phyloP scores from a whole-genome alignment of 2,797 vertebrate species.

The Etheostoma perlongum region DNA sequence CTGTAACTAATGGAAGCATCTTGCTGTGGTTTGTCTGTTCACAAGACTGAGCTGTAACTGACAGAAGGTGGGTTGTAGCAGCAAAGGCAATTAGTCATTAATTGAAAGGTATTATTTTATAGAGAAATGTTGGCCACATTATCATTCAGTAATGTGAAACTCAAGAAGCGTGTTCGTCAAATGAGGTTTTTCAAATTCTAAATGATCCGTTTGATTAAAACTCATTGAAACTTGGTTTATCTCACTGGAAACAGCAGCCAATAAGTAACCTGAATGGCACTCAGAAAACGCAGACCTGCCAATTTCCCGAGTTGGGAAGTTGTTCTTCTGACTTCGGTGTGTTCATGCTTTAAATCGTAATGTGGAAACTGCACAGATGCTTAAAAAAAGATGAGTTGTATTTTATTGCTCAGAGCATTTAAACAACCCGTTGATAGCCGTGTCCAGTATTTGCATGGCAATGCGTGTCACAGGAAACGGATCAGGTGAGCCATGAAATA shows the following conservation, averaged over 20 bases:
- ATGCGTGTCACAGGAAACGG: too few relatives aligned
- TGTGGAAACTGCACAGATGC: too few relatives aligned
- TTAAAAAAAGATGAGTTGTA: too few relatives aligned
- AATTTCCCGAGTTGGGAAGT: too few relatives aligned
- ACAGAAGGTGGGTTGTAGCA: background rate
- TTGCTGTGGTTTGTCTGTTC: constrained; percentile 20
- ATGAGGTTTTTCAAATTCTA: background rate
- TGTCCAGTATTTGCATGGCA: too few relatives aligned
- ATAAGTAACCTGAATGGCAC: too few relatives aligned
- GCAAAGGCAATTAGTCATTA: background rate
- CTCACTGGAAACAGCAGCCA: background rate
- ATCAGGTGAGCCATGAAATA: too few relatives aligned
- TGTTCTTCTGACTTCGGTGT: too few relatives aligned
- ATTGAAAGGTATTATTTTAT: background rate
- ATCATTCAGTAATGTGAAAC: background rate
- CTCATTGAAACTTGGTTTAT: background rate
- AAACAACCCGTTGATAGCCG: too few relatives aligned
- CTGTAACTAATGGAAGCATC: constrained; percentile 7
- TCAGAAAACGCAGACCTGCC: too few relatives aligned
- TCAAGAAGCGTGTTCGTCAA: background rate
- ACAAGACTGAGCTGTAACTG: background rate
- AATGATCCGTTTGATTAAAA: background rate
- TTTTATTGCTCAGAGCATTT: too few relatives aligned
- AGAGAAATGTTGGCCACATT: background rate
- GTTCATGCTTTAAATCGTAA: too few relatives aligned